Base-by-base conservation (phyloP, 1,140 invertebrate genomes). In the Araneus ventricosus region DNA sequence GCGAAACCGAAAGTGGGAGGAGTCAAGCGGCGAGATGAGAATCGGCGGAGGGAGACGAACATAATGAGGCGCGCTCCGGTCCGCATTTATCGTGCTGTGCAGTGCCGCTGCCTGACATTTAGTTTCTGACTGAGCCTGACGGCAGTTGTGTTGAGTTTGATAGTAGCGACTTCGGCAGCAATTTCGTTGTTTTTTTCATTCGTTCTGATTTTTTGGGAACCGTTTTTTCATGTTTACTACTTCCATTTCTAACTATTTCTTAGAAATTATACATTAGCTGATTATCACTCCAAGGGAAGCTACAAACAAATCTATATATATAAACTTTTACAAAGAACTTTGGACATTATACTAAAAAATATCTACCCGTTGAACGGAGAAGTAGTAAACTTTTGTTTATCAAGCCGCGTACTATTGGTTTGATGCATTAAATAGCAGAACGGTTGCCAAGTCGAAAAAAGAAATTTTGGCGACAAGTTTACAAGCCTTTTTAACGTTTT, bases 131-230 rank as follows among this genome's bases (percentile, higher is more conserved):
- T 85, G 91, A 63, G 91, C 92, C 63, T 86, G 87, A 90, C 84
- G 80, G 88, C 87, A 70, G 92, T 93, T 93, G 92, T 93, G 92
- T 93, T 93, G 92, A 84, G 93, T 94, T 94, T 93, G 92, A 93
- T 94, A 94, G 93, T 88, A 88, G 92, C 86, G 92, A 94, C 86
- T 94, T 93, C 86, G 92, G 86, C 93, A 88, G 91, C 88, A 84
- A 93, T 94, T 94, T 94, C 93, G 86, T 93, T 94, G 79, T 88
- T 93, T 88, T 94, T 93, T 94, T 94, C 61, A 52, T 94, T 92
- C 93, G 63, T 91, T 94, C 91, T 94, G 79, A 93, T 94, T 89
- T 84, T 93, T 93, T 93, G 59, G 91, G 57, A 80, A 87, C 45
- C 91, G 41, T 93, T 93, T 87, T 88, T 93, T 52, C 61, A 82